Conservation (phyloP, 2,113 vertebrate genomes). For the Motacilla tschutschensis region DNA sequence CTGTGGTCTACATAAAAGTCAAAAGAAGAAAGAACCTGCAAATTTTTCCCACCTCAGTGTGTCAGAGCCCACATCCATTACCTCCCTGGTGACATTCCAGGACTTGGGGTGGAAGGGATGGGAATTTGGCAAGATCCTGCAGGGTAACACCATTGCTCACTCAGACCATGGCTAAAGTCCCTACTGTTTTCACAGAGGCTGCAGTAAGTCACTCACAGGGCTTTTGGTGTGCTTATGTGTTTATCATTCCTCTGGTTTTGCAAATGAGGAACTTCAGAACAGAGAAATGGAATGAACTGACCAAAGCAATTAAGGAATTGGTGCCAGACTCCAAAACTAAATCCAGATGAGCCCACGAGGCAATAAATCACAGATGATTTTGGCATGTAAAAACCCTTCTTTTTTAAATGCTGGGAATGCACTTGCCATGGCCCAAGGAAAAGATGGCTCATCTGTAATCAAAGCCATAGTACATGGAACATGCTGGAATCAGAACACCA, state of each 20-base stretch:
- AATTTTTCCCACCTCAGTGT: neutral
- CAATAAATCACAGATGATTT: slow-evolving; percentile 34
- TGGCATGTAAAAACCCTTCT: neutral
- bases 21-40: neutral
- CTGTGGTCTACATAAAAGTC: neutral
- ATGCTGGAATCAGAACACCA: neutral
- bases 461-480: neutral
- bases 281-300: slow-evolving; percentile 18
- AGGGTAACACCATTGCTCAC: neutral
- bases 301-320: slow-evolving; percentile 8
- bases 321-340: slow-evolving; percentile 31
- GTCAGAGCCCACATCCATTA: neutral
- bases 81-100: neutral
- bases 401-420: slow-evolving; percentile 23
- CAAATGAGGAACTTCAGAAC: neutral
- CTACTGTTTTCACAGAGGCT: neutral
- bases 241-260: slow-evolving; percentile 25
- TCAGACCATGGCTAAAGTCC: neutral
- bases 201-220: neutral
- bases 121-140: neutral
- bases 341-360: neutral
- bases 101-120: neutral
- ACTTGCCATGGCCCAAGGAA: slow-evolving; percentile 21
- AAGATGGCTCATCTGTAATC: slow-evolving; percentile 5
- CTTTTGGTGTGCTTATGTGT: neutral